Base-by-base conservation (phyloP, 2,113 vertebrate genomes). In the Rhinolophus ferrumequinum region DNA sequence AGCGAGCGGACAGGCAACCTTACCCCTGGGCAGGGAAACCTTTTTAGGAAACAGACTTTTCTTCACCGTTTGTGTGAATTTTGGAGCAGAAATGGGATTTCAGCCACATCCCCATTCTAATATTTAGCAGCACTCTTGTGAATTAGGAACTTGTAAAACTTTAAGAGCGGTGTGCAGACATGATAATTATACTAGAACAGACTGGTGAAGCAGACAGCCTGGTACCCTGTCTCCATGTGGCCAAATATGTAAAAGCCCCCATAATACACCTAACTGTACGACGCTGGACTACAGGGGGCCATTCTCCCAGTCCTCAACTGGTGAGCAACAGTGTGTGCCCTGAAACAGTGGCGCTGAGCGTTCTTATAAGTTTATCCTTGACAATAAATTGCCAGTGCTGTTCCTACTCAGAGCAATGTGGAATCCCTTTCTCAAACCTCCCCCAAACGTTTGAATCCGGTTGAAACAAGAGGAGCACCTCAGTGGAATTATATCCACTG, bases 61-160 rank as follows among this genome's bases (percentile, higher is more conserved):
- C 84, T 89, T 4, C 87, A 44, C 66, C 28, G 93, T 94, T 33
- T 69, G 38, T 58, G 50, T 19, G 11, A 95, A 92, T 22, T 41
- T 60, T 69, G 91, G 50, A 93, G 79, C 19, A 67, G 75, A 54
- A 66, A 33, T 84, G 82, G 33, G 77, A 91, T 93, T 84, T 62
- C 75, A 70, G 85, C 87, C 5, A 0, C 58, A 72, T 96, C 85
- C 96, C 64, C 72, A n/a, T 35, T n/a, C 54, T 8, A 52, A 44
- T 15, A n/a, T 72, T 64, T 47, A 93, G 60, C 44, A 83, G 88
- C 52, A 75, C 85, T 56, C 81, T 15, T 52, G 77, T 94, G 97
- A 95, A 47, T 77, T 56, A 69, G 80, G 95, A 94, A 96, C 77
- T 44, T 96, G 69, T 97, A 85, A 95, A 97, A 96, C 81, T 87